phyloP scores from a whole-genome alignment of 2,888 invertebrate genomes.

The Merodon equestris region DNA sequence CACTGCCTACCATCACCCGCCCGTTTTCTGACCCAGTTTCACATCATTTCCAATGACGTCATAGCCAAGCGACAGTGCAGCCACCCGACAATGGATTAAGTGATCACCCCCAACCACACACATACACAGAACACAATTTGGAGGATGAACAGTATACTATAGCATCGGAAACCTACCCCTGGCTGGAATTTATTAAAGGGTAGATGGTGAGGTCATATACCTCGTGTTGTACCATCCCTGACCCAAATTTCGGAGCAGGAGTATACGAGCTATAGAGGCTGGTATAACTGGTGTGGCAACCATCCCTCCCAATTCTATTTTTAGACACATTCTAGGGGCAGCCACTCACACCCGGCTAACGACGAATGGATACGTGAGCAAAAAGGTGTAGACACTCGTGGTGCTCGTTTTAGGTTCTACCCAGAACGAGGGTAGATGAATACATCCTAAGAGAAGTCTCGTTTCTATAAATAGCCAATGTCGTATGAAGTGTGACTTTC shows the following conservation, averaged over 20 bases:
- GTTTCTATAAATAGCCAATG: slow-evolving; percentile 52
- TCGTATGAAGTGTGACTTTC: slow-evolving; percentile 14
- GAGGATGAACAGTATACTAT: background rate
- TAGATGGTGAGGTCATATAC: slow-evolving; percentile 52
- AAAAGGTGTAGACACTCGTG: slow-evolving; percentile 40
- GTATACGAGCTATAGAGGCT: slow-evolving; percentile 26
- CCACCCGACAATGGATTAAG: slow-evolving; percentile 23
- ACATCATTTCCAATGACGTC: slow-evolving; percentile 50
- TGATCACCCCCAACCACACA: slow-evolving; percentile 14
- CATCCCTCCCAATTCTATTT: slow-evolving; percentile 29
- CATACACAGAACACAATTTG: background rate
- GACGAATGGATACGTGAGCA: background rate
- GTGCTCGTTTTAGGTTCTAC: too few relatives aligned
- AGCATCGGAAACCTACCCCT: slow-evolving; percentile 28
- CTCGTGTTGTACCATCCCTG: slow-evolving; percentile 58
- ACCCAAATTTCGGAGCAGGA: slow-evolving; percentile 51
- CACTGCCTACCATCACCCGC: background rate
- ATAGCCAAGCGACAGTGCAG: slow-evolving; percentile 43
- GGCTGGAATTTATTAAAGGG: slow-evolving; percentile 35
- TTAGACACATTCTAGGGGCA: slow-evolving; percentile 11
- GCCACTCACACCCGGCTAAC: background rate
- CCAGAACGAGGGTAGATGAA: slow-evolving; percentile 13
- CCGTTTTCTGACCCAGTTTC: slow-evolving; percentile 54
- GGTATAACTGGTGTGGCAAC: slow-evolving; percentile 3
- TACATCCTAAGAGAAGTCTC: too few relatives aligned